Evolutionary conservation across 1,140 invertebrate genomes (phyloP).

Genomic region (Neocloeon triangulifer): DNA sequence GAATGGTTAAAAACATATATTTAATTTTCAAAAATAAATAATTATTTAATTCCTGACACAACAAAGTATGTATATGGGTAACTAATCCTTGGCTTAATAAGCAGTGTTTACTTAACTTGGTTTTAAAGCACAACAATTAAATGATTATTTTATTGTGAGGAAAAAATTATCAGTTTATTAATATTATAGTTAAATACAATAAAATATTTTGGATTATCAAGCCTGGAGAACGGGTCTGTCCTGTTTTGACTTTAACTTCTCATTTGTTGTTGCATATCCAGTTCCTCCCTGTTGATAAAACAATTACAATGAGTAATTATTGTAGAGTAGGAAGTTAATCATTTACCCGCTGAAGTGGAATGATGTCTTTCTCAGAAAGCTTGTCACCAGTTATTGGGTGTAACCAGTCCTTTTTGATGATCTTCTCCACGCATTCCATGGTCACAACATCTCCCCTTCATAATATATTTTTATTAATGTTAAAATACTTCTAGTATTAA

Average conservation of each 20-base stretch:
- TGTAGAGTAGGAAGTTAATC: constrained; percentile 6
- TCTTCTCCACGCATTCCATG: constrained; percentile 86
- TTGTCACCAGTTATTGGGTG: constrained; percentile 79
- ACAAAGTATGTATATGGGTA: too few species aligned
- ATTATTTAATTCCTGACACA: too few species aligned
- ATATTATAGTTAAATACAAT: too few species aligned
- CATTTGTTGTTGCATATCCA: constrained; percentile 73
- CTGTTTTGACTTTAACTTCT: constrained; percentile 59
- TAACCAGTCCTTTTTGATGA: constrained; percentile 92
- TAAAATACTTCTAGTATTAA: too few species aligned
- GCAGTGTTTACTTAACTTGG: too few species aligned
- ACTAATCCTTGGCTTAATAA: too few species aligned
- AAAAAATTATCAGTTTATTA: too few species aligned
- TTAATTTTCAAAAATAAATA: too few species aligned
- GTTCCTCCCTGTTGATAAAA: constrained; percentile 62
- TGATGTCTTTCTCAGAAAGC: constrained; percentile 84
- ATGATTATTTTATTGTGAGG: too few species aligned
- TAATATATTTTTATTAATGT: too few species aligned
- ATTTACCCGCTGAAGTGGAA: constrained; percentile 62
- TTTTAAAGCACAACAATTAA: too few species aligned
- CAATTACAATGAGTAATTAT: constrained; percentile 7
- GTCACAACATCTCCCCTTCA: constrained; percentile 85
- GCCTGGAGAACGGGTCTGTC: constrained; percentile 71
- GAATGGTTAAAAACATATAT: too few species aligned
- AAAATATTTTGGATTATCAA: constrained; percentile 17